phyloP scores from a whole-genome alignment of 2,797 vertebrate species.

The Peromyscus eremicus region DNA sequence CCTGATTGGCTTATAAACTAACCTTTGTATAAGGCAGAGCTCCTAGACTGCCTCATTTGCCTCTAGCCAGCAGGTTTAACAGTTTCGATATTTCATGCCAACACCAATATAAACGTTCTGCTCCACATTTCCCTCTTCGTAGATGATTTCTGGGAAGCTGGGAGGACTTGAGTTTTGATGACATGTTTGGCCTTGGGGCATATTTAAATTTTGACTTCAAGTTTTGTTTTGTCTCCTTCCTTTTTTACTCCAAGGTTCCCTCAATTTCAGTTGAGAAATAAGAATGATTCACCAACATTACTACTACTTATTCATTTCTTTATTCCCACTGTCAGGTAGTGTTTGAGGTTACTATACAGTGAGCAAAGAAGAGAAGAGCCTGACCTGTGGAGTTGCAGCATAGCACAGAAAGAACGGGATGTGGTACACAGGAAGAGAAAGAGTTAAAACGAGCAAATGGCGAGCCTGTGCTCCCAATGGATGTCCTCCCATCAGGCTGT shows the following conservation, averaged over 20 bases:
- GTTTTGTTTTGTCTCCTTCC: background rate
- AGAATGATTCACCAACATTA: background rate
- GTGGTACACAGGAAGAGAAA: background rate
- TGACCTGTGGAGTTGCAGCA: background rate
- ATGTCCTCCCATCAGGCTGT: background rate
- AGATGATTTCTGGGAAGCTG: too few relatives aligned
- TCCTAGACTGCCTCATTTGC: background rate
- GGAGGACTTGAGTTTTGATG: background rate
- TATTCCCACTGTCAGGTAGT: background rate
- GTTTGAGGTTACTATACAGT: background rate
- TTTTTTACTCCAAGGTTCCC: background rate
- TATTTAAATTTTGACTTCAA: background rate
- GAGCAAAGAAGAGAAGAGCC: background rate
- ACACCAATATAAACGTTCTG: background rate
- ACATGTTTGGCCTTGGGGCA: background rate
- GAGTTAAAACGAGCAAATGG: background rate
- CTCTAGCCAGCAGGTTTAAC: background rate
- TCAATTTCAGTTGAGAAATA: conserved; percentile 6
- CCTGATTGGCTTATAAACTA: background rate
- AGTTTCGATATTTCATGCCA: background rate
- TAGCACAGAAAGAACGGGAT: background rate
- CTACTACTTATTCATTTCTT: background rate
- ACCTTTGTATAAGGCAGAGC: background rate
- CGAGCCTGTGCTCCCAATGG: background rate
- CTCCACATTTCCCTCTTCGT: background rate